A percentile compares a stretch with the other conserved stretches of the same genome.
Conservation (phyloP, 2,113 vertebrate genomes). For the Semicossyphus pulcher region DNA sequence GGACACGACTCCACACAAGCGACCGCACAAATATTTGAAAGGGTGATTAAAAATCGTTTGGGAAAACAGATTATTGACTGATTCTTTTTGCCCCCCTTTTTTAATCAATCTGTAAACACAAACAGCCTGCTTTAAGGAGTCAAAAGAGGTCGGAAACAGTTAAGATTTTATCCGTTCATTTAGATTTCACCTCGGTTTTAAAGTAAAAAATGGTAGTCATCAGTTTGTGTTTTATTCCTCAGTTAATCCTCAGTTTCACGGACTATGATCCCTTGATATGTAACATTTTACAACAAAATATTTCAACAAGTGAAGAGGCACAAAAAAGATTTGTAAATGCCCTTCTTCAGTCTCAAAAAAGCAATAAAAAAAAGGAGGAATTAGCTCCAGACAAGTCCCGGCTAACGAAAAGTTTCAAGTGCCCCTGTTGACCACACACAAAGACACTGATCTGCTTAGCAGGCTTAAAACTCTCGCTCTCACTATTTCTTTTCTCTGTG, state of each 20-base stretch:
- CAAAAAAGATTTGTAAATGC: slow-evolving; percentile 37
- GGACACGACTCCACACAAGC: slow-evolving; percentile 72
- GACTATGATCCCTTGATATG: slow-evolving; percentile 38
- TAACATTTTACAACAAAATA: slow-evolving; percentile 53
- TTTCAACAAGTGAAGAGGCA: slow-evolving; percentile 16
- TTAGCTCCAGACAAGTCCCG: slow-evolving; percentile 55
- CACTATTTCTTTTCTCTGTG: slow-evolving; percentile 50
- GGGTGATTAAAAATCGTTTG: slow-evolving; percentile 83
- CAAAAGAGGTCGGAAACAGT: slow-evolving; percentile 62
- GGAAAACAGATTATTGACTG: slow-evolving; percentile 82
- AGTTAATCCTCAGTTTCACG: neutral
- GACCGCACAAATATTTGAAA: slow-evolving; percentile 83
- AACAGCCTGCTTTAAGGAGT: slow-evolving; percentile 72
- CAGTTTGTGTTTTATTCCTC: slow-evolving; percentile 12
- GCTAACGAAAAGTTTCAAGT: slow-evolving; percentile 72
- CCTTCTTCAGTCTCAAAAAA: slow-evolving; percentile 38
- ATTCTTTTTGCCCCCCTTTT: slow-evolving; percentile 36
- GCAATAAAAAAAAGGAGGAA: slow-evolving; percentile 53
- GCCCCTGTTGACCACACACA: slow-evolving; percentile 73
- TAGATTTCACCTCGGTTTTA: slow-evolving; percentile 11
- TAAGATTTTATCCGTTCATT: slow-evolving; percentile 21
- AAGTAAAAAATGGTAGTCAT: slow-evolving; percentile 5
- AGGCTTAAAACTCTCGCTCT: slow-evolving; percentile 65
- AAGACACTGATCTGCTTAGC: slow-evolving; percentile 81
- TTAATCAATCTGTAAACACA: slow-evolving; percentile 76